A percentile compares a stretch with the other conserved stretches of the same genome.
These are phyloP conservation scores for Leptonema lineaticorne DNA, from an alignment of 1,140 invertebrate genomes.

Conservation along the genomic window DNA sequence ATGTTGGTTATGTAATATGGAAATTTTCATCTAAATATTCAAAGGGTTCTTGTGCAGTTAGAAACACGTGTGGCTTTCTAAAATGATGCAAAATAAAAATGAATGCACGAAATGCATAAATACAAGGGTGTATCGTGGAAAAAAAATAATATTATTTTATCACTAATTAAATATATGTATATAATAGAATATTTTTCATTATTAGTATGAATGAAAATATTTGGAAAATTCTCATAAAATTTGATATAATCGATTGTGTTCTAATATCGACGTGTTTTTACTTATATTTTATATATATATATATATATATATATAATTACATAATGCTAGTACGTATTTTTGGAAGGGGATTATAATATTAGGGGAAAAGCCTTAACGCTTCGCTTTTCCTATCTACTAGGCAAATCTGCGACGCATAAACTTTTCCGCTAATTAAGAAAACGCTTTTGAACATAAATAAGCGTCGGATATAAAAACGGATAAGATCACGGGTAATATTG, in stretches of 20 bases:
- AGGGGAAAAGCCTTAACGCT: background rate
- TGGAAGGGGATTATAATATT: too few species aligned
- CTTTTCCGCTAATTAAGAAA: background rate
- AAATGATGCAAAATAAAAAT: background rate
- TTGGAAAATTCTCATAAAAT: too few species aligned
- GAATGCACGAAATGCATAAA: too few species aligned
- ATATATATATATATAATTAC: background rate
- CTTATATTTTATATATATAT: background rate
- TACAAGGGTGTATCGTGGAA: too few species aligned
- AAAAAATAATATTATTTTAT: too few species aligned
- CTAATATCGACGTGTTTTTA: background rate
- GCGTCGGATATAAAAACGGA: background rate
- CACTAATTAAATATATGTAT: background rate
- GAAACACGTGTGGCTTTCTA: background rate
- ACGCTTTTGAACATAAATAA: background rate
- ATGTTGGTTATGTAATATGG: background rate
- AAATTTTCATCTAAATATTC: background rate
- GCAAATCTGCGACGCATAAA: background rate
- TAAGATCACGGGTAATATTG: background rate
- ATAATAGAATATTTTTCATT: background rate
- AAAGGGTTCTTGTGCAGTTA: background rate
- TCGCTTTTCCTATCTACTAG: background rate
- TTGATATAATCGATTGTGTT: too few species aligned
- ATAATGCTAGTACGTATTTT: too few species aligned
- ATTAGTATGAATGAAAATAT: too few species aligned